Evolutionary conservation across 2,797 vertebrate genomes (phyloP).

Genomic region (Protonibea diacanthus): DNA sequence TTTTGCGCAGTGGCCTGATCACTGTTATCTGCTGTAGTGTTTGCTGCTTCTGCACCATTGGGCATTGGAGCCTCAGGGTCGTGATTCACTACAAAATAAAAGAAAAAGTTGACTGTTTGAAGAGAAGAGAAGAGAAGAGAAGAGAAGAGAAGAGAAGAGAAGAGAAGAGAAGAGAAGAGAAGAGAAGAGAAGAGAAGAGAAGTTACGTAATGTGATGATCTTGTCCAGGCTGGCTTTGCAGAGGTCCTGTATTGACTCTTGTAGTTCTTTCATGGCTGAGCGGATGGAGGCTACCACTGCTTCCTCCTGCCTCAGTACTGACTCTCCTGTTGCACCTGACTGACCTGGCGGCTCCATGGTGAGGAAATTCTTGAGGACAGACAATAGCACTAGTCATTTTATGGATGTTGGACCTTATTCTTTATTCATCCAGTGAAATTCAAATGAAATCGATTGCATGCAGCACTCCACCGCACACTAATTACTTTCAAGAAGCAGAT

Average conservation of each 20-base stretch:
- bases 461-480: neutral
- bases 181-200: neutral
- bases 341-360: constrained; percentile 50
- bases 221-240: constrained; percentile 74
- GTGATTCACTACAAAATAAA: constrained; percentile 75
- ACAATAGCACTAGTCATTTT: constrained; percentile 1
- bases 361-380: constrained; percentile 72
- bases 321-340: constrained; percentile 15
- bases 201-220: constrained; percentile 73
- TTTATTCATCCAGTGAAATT: neutral
- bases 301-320: constrained; percentile 52
- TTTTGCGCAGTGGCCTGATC: constrained; percentile 24
- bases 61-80: constrained; percentile 5
- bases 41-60: constrained; percentile 22
- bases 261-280: constrained; percentile 70
- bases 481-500: constrained; percentile 82
- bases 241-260: constrained; percentile 68
- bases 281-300: constrained; percentile 60
- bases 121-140: neutral
- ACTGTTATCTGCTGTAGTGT: neutral
- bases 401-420: neutral
- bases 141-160: neutral
- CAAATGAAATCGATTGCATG: neutral
- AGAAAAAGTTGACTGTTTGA: neutral
- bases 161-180: neutral